Base-by-base conservation (phyloP, 2,797 vertebrate species). In the Ctenopoma kingsleyae region DNA sequence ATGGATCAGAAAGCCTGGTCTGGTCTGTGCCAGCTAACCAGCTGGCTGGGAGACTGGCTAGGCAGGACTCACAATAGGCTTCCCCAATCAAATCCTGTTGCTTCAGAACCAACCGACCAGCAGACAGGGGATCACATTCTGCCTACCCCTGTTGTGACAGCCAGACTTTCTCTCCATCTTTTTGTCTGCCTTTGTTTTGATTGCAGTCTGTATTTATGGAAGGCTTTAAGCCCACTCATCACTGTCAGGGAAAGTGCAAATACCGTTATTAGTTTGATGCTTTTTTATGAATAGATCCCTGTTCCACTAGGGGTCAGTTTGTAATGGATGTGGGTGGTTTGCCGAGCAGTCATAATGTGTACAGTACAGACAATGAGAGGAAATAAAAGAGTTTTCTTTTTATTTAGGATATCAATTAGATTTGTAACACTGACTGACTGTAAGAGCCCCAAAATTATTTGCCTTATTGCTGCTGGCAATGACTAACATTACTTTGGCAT, bases 81-180 rank as follows among this genome's bases (percentile, higher is more conserved):
- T 86, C 81, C 69, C 72, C 52, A 27, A 82, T 83, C 80, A 87
- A 93, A 91, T 91, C 91, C 86, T 93, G 85, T 90, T 90, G 84
- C 90, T 91, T 90, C 82, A 91, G 87, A 90, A 78, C 83, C 87
- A 90, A 81, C 87, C 87, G 89, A 81, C 91, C 89, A 89, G 80
- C 80, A 84, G 83, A 86, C 85, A 68, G 80, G 52, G 76, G 79
- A 91, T 92, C 91, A 92, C 91, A 92, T 90, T 89, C 84, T 90
- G 78, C 81, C 76, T 67, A 80, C 83, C 83, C 74, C 74, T 80
- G 91, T 89, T 90, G 81, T 87, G 84, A 90, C 72, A 90, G 87
- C 64, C 86, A 72, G 72, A 77, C 77, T 86, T 69, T 73, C 68
- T 77, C 82, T 38, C 69, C n/a, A 32, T 76, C 70, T 80, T 80